Conservation (phyloP, 2,113 vertebrate species). For the Lophochroa leadbeateri region DNA sequence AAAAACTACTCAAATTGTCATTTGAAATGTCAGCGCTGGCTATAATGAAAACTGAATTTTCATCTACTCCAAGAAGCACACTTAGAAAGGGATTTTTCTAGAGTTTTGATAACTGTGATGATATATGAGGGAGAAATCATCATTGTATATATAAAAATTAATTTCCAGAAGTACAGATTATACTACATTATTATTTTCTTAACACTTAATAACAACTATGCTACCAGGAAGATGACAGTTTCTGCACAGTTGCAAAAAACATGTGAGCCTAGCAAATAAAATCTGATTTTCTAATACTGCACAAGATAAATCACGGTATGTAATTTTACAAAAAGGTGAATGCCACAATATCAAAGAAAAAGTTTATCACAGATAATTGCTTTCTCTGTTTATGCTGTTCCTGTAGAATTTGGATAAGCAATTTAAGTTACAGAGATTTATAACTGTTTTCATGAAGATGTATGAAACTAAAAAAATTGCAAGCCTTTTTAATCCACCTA, state of each 20-base stretch:
- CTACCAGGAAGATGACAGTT: not conserved
- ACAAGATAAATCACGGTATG: constrained; percentile 40
- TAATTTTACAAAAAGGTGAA: constrained; percentile 49
- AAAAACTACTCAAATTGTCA: not conserved
- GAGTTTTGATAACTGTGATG: not conserved
- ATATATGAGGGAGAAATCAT: not conserved
- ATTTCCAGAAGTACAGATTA: not conserved
- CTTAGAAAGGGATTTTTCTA: not conserved
- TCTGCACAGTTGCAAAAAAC: not conserved
- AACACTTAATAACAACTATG: not conserved
- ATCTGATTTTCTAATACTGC: not conserved
- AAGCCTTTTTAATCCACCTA: constrained; percentile 70
- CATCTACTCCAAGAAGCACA: not conserved
- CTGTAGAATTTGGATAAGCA: constrained; percentile 71
- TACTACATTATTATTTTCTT: not conserved
- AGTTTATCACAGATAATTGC: constrained; percentile 81
- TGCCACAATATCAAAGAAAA: constrained; percentile 72
- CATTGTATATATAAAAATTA: not conserved
- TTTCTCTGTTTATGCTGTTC: constrained; percentile 69
- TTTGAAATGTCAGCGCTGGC: not conserved
- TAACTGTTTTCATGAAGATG: constrained; percentile 76
- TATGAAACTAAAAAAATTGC: constrained; percentile 73
- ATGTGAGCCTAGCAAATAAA: not conserved
- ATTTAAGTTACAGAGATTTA: constrained; percentile 79
- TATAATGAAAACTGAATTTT: not conserved